Evolutionary conservation across 1,140 invertebrate species (phyloP).

Genomic region (Zaprionus ornatus): DNA sequence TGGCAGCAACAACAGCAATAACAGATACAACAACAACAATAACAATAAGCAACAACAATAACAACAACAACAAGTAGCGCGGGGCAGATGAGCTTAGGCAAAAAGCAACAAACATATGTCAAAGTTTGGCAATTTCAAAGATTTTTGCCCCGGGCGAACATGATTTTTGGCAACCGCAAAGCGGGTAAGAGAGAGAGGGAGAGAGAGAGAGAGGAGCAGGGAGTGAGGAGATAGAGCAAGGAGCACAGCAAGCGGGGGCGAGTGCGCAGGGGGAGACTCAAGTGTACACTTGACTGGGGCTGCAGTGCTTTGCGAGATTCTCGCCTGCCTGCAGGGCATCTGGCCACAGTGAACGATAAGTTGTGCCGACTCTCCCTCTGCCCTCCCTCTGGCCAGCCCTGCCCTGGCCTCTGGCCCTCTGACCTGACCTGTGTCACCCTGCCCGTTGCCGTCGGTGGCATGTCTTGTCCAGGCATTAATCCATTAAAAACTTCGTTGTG

Average conservation of each 20-base stretch:
- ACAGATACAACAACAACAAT: neutral
- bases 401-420: neutral
- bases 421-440: neutral
- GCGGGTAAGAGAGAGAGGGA: neutral
- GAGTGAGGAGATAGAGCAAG: neutral
- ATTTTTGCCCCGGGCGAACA: conserved; percentile 44
- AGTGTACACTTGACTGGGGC: conserved; percentile 29
- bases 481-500: conserved; percentile 74
- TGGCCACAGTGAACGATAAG: conserved; percentile 33
- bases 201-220: neutral
- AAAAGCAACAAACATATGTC: conserved; percentile 63
- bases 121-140: conserved; percentile 74
- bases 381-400: neutral
- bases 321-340: conserved; percentile 34
- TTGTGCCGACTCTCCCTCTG: neutral
- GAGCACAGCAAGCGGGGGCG: neutral
- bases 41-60: conserved; percentile 6
- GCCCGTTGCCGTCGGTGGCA: neutral
- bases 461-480: conserved; percentile 46
- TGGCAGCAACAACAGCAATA: conserved; percentile 14
- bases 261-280: conserved; percentile 1
- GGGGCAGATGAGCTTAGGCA: conserved; percentile 17
- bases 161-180: conserved; percentile 60
- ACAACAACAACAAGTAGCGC: neutral
- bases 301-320: conserved; percentile 10